These are phyloP conservation scores for Prunella strophiata DNA, from an alignment of 2,797 vertebrate genomes.

Conservation along the genomic window DNA sequence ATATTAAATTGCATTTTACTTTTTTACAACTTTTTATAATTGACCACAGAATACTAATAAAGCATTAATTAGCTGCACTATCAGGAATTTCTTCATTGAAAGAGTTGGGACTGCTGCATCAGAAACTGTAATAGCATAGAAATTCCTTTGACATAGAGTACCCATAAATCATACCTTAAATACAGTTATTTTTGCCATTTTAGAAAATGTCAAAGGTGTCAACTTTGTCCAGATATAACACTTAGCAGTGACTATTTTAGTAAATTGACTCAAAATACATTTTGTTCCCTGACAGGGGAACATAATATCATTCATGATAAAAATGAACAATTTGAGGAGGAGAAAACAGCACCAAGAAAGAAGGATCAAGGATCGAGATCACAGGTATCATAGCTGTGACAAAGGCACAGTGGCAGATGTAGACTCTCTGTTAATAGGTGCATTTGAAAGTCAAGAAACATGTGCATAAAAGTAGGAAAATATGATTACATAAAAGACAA, in stretches of 20 bases:
- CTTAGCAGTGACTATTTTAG: constrained; percentile 75
- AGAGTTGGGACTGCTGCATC: constrained; percentile 21
- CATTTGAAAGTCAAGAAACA: background rate
- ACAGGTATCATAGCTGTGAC: background rate
- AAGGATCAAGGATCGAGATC: background rate
- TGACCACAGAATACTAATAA: constrained; percentile 63
- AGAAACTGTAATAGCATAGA: constrained; percentile 55
- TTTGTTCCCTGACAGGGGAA: constrained; percentile 68
- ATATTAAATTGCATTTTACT: constrained; percentile 1
- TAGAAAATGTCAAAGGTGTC: constrained; percentile 82
- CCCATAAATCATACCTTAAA: constrained; percentile 82
- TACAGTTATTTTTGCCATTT: constrained; percentile 79
- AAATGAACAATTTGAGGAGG: constrained; percentile 67
- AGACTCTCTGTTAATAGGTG: background rate
- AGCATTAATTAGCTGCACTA: constrained; percentile 62
- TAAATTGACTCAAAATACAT: constrained; percentile 74
- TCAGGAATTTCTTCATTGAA: constrained; percentile 53
- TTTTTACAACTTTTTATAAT: constrained; percentile 59
- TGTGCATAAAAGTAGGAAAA: background rate
- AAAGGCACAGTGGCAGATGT: background rate
- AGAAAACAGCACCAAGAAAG: constrained; percentile 34
- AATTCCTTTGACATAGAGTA: constrained; percentile 49
- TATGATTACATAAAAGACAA: background rate
- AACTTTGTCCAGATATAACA: constrained; percentile 75
- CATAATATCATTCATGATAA: constrained; percentile 67